Percentiles rank a stretch among this genome's conserved stretches.
Evolutionary conservation across 1,140 invertebrate species (phyloP).

Genomic region (Carcinoscorpius rotundicauda): DNA sequence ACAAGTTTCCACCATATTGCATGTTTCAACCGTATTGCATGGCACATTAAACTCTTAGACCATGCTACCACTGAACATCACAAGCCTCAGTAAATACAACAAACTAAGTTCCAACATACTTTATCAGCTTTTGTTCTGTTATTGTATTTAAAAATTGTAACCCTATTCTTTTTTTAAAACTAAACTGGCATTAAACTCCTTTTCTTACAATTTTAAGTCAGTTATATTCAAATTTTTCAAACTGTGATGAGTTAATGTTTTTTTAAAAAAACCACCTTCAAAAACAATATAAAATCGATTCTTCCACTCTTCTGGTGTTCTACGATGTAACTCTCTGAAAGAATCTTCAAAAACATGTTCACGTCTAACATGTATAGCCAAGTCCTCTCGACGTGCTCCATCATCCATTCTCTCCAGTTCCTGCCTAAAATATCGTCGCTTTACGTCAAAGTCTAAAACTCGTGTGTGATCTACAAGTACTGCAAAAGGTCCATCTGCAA

Average conservation of each 20-base stretch:
- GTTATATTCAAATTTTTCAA: conserved; percentile 7
- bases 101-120: too few relatives aligned
- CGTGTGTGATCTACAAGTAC: conserved; percentile 81
- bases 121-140: too few relatives aligned
- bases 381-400: conserved; percentile 69
- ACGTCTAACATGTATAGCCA: conserved; percentile 75
- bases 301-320: conserved; percentile 82
- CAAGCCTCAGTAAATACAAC: too few relatives aligned
- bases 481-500: conserved; percentile 78
- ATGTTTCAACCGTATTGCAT: too few relatives aligned
- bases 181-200: too few relatives aligned
- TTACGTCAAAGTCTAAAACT: conserved; percentile 85
- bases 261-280: conserved; percentile 45
- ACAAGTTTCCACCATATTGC: too few relatives aligned
- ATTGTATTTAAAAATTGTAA: too few relatives aligned
- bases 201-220: background rate
- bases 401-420: conserved; percentile 70
- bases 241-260: background rate
- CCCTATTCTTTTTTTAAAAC: too few relatives aligned
- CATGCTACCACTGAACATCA: too few relatives aligned
- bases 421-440: conserved; percentile 76
- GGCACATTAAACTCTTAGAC: too few relatives aligned
- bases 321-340: conserved; percentile 72
- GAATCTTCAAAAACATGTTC: conserved; percentile 86
- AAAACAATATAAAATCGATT: conserved; percentile 91